Conservation (phyloP, 35 echinoderm and acorn worm species). For the Strongylocentrotus purpuratus region DNA sequence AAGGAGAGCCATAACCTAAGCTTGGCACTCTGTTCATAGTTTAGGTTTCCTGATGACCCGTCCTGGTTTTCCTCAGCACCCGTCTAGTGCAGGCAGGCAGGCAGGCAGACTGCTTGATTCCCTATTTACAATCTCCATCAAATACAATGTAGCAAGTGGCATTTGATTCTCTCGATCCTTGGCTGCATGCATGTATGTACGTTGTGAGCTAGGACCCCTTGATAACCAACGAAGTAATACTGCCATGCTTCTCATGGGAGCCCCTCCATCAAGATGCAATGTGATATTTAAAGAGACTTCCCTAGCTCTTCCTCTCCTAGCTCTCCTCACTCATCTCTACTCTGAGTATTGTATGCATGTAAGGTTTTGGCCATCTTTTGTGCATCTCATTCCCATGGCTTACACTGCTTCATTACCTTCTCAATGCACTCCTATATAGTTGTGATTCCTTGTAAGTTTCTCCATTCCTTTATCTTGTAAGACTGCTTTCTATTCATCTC, state of each 20-base stretch:
- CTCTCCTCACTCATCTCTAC: not conserved
- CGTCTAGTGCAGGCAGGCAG: not conserved
- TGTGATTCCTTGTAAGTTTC: not conserved
- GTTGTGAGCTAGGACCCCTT: not conserved
- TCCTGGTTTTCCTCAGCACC: not conserved
- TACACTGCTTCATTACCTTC: not conserved
- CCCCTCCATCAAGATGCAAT: not conserved
- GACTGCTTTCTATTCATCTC: not conserved
- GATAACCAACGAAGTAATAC: conserved; percentile 22
- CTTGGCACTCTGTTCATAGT: not conserved
- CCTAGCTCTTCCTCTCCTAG: too few species aligned
- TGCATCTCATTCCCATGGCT: not conserved
- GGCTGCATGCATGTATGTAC: not conserved
- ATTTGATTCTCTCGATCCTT: conserved; percentile 30
- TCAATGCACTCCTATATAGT: not conserved
- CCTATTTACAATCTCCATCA: conserved; percentile 27
- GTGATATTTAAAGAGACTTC: not conserved
- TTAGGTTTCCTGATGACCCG: not conserved
- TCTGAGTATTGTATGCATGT: not conserved
- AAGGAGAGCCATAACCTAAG: not conserved
- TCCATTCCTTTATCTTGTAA: not conserved
- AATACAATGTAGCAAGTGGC: conserved; percentile 26
- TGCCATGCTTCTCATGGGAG: not conserved
- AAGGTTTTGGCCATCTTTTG: too few species aligned
- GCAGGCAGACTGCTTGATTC: not conserved